Evolutionary conservation across 2,888 invertebrate species (phyloP).

Genomic region (Sesamia inferens): DNA sequence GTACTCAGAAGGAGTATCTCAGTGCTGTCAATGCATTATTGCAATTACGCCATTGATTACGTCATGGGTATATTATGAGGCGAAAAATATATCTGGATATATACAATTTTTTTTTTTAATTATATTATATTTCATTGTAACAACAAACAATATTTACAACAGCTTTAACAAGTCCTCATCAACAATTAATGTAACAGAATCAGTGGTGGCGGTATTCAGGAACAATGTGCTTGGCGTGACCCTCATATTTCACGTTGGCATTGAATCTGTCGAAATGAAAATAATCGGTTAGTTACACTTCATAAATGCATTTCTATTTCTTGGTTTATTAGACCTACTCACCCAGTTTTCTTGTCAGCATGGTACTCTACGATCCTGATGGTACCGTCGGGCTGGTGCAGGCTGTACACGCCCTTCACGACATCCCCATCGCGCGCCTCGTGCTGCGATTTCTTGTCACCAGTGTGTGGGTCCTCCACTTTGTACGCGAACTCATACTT

Average conservation of each 20-base stretch:
- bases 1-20: no score
- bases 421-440: neutral
- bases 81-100: no score
- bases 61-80: no score
- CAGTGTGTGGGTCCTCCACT: neutral
- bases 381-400: no score
- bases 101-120: no score
- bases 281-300: neutral
- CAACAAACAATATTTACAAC: conserved; percentile 17
- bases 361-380: conserved; percentile 47
- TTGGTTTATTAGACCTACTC: neutral
- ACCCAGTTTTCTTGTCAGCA: conserved; percentile 55
- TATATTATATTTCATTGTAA: no score
- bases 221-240: conserved; percentile 29
- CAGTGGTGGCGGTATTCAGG: conserved; percentile 25
- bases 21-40: no score
- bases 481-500: conserved; percentile 11
- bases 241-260: conserved; percentile 15
- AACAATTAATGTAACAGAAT: conserved; percentile 21
- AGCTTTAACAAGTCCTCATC: conserved; percentile 1
- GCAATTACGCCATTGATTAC: no score
- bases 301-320: neutral
- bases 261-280: conserved; percentile 15
- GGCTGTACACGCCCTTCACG: neutral
- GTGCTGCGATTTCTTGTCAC: neutral